These are phyloP conservation scores for Brachionus rotundiformis DNA, from an alignment of 1,140 invertebrate species.

Conservation along the genomic window DNA sequence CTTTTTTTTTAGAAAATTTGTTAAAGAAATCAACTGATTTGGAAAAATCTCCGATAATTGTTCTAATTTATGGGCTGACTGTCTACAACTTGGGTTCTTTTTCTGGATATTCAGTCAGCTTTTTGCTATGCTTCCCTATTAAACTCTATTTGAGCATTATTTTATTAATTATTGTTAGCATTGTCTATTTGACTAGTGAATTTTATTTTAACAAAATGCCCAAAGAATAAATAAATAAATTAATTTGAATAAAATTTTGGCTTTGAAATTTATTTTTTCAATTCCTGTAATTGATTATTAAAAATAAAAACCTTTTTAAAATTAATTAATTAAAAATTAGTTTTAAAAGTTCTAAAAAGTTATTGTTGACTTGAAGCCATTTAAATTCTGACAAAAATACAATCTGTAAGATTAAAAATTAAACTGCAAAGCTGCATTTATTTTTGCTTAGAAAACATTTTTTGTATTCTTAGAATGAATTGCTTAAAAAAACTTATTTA, in stretches of 20 bases:
- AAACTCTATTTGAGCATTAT: not conserved
- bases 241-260: not conserved
- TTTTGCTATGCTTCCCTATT: slow-evolving; percentile 10
- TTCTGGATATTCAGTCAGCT: not conserved
- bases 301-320: too few relatives aligned
- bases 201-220: not conserved
- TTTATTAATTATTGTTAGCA: not conserved
- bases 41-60: not conserved
- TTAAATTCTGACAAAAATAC: too few relatives aligned
- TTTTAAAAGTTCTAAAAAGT: too few relatives aligned
- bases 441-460: too few relatives aligned
- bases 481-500: too few relatives aligned
- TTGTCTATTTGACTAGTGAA: not conserved
- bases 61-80: not conserved
- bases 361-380: too few relatives aligned
- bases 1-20: slow-evolving; percentile 11
- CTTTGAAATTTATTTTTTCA: not conserved
- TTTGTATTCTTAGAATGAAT: too few relatives aligned
- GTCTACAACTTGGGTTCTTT: not conserved
- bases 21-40: slow-evolving; percentile 13
- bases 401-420: too few relatives aligned
- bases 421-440: too few relatives aligned
- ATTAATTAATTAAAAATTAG: too few relatives aligned
- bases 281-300: too few relatives aligned
- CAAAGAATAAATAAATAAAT: not conserved